These are phyloP conservation scores for Myrmecophaga tridactyla DNA, from an alignment of 2,113 vertebrate species.

Conservation along the genomic window DNA sequence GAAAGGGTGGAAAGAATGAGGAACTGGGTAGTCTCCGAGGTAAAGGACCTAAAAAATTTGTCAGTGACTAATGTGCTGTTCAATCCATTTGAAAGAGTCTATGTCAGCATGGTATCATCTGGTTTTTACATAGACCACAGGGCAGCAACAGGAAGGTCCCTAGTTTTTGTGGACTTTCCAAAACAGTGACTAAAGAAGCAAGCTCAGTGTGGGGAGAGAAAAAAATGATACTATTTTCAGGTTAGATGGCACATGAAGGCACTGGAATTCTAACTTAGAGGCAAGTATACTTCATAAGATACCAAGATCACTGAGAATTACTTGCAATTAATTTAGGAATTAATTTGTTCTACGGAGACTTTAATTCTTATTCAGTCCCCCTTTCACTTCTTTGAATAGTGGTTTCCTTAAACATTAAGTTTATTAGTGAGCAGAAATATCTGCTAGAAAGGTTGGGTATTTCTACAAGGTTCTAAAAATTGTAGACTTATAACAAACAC, in stretches of 20 bases:
- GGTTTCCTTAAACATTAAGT: not conserved
- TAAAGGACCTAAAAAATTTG: slow-evolving; percentile 49
- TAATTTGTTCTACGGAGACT: not conserved
- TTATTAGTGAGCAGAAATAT: not conserved
- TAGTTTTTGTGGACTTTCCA: slow-evolving; percentile 82
- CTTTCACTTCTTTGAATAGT: not conserved
- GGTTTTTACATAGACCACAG: slow-evolving; percentile 79
- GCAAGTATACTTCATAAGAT: slow-evolving; percentile 17
- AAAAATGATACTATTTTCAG: slow-evolving; percentile 53
- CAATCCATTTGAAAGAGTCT: slow-evolving; percentile 59
- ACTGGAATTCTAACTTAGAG: slow-evolving; percentile 22
- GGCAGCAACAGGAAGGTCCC: slow-evolving; percentile 66
- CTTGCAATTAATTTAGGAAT: not conserved
- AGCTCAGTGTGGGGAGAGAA: slow-evolving; percentile 41
- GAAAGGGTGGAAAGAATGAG: slow-evolving; percentile 57
- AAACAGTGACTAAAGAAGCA: slow-evolving; percentile 74
- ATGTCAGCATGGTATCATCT: slow-evolving; percentile 76
- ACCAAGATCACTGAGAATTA: too few species aligned
- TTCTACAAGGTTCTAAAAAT: not conserved
- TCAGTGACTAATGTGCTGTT: slow-evolving; percentile 42
- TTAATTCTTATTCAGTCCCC: not conserved
- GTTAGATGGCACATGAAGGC: slow-evolving; percentile 61
- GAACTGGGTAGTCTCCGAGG: slow-evolving; percentile 63
- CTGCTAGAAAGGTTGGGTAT: not conserved
- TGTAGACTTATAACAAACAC: not conserved